Conservation (phyloP, 2,888 invertebrate species). For the Beris morrisii region DNA sequence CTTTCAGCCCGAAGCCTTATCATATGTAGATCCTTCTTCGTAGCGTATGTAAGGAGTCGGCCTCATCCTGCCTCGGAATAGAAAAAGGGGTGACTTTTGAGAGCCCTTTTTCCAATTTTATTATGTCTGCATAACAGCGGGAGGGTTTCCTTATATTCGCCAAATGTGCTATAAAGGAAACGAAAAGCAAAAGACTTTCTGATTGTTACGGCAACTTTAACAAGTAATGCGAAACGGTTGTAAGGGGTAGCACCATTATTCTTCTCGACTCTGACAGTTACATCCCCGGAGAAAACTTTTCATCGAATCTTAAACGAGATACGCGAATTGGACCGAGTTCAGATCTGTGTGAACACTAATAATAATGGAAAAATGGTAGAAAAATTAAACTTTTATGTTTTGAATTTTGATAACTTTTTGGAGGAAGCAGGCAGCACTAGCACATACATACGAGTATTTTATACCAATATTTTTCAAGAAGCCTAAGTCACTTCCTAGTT, state of each 20-base stretch:
- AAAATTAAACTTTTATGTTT: too few species aligned
- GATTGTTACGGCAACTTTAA: slow-evolving; percentile 29
- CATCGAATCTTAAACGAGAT: slow-evolving; percentile 8
- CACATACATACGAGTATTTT: too few species aligned
- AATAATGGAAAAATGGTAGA: too few species aligned
- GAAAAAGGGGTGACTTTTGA: slow-evolving; percentile 35
- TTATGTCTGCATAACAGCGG: slow-evolving; percentile 35
- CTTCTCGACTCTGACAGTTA: slow-evolving; percentile 5
- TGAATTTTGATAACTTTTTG: too few species aligned
- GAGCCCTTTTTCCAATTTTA: slow-evolving; percentile 34
- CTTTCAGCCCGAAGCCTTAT: slow-evolving; percentile 3
- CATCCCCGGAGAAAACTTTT: slow-evolving; percentile 22
- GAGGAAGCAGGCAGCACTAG: too few species aligned
- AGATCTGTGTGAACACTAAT: too few species aligned
- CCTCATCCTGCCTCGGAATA: not conserved
- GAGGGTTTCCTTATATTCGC: slow-evolving; percentile 29
- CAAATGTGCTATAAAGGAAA: slow-evolving; percentile 31
- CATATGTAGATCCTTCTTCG: slow-evolving; percentile 24
- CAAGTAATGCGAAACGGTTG: slow-evolving; percentile 20
- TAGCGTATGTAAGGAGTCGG: not conserved
- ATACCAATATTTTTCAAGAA: too few species aligned
- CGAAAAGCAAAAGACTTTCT: slow-evolving; percentile 35
- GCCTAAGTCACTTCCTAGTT: too few species aligned
- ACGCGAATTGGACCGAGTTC: too few species aligned
- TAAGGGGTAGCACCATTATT: slow-evolving; percentile 13